phyloP scores from a whole-genome alignment of 2,888 invertebrate species.

The Leptinotarsa tumamoca region DNA sequence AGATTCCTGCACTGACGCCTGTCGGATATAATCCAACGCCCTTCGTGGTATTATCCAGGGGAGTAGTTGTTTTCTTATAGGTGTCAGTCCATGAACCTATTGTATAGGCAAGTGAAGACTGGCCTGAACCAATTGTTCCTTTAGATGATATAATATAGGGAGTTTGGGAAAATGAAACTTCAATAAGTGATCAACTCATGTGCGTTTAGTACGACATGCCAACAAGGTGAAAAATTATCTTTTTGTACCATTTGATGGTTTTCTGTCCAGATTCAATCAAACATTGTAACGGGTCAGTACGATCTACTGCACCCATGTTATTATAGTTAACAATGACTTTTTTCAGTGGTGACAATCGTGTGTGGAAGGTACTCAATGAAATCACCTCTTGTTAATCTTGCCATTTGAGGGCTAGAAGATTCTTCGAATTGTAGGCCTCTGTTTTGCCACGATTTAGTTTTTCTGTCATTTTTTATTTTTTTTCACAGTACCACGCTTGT shows the following conservation, averaged over 20 bases:
- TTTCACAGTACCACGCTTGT: conserved; percentile 31
- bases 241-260: conserved; percentile 52
- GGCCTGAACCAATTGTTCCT: too few relatives aligned
- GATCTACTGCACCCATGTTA: conserved; percentile 47
- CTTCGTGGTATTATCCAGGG: too few relatives aligned
- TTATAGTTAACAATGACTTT: conserved; percentile 49
- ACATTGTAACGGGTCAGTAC: conserved; percentile 50
- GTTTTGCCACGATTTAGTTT: conserved; percentile 31
- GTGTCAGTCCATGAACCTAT: too few relatives aligned
- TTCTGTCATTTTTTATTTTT: conserved; percentile 26
- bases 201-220: conserved; percentile 45
- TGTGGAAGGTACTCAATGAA: conserved; percentile 42
- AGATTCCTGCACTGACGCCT: too few relatives aligned
- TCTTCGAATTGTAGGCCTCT: conserved; percentile 21
- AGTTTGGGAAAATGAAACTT: too few relatives aligned
- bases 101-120: too few relatives aligned
- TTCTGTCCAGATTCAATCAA: conserved; percentile 46
- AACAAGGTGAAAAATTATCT: conserved; percentile 54
- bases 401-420: conserved; percentile 55
- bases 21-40: too few relatives aligned
- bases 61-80: too few relatives aligned
- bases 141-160: too few relatives aligned
- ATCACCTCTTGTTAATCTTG: conserved; percentile 53
- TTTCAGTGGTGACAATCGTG: conserved; percentile 31
- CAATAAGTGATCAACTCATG: conserved; percentile 14